Evolutionary conservation across 1,140 invertebrate genomes (phyloP), one percentile per base, ranked within the genome.

Genomic region (Trichonephila inaurata): DNA sequence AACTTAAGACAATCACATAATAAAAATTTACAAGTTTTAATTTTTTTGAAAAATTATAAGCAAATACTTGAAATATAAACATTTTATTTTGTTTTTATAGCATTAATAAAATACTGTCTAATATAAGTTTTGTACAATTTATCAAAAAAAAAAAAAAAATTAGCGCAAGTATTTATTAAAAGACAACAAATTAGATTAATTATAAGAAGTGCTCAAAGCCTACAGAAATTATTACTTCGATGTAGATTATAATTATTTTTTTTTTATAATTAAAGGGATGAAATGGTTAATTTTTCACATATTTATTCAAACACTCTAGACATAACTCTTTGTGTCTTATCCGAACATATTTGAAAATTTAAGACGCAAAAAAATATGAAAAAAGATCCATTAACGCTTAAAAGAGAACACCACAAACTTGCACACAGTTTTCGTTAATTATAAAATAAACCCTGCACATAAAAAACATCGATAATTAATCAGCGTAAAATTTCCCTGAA

Each of bases 401-500:
- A 85, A 85, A 85, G 83, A 60, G 83, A 85, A 61, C 58, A 60
- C 60, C 16, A 28, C 83, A 60, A 24, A 85, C 83, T 51, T 60
- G 21, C 21, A 10, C 51, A 85, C 51, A 12, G 83, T 85, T 85
- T 85, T 33, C 72, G 83, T 85, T 85, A 85, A 85, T 85, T 85
- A 85, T 61, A 85, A 85, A 85, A 85, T 61, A 85, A 85, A 85
- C 51, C 51, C 21, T 40, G 58, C 51, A 18, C 51, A 24, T 24
- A 60, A 85, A 85, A 85, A 85, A 85, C 51, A 58, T 51, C 51
- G 83, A 60, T 85, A 85, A 85, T 85, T 85, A 60, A 85, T 85
- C 24, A 85, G 51, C 51, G 51, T 60, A 28, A 61, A 24, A 85
- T 58, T 85, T 60, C 58, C 58, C 18, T 61, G 21, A 19, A 85